A percentile compares a stretch with the other conserved stretches of the same genome.
Conservation (phyloP, 1,140 invertebrate species). For the Coelopa frigida region DNA sequence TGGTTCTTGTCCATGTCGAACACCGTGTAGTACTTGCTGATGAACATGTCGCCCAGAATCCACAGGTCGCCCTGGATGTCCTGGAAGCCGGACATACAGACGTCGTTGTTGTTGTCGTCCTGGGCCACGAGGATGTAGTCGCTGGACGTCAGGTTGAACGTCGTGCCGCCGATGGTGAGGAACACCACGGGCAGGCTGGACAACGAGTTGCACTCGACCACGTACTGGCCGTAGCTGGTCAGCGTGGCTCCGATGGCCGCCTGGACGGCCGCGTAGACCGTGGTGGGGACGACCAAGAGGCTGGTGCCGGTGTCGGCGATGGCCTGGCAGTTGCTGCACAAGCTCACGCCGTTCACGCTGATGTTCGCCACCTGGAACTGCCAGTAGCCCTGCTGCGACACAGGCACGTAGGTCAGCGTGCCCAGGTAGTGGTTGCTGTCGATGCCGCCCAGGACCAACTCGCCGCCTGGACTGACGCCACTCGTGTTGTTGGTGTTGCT, state of each 20-base stretch:
- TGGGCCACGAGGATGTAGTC: slow-evolving; percentile 18
- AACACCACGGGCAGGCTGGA: slow-evolving; percentile 16
- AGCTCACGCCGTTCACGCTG: slow-evolving; percentile 15
- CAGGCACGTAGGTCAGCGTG: slow-evolving; percentile 32
- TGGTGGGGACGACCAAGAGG: slow-evolving; percentile 59
- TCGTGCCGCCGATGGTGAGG: slow-evolving; percentile 23
- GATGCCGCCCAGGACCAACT: slow-evolving; percentile 35
- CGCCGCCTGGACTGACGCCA: too few species aligned
- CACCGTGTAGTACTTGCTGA: slow-evolving; percentile 62
- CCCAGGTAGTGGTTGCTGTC: slow-evolving; percentile 26
- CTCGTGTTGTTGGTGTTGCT: slow-evolving; percentile 18
- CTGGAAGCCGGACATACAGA: slow-evolving; percentile 21
- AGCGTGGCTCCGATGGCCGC: slow-evolving; percentile 5
- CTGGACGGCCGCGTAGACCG: slow-evolving; percentile 9
- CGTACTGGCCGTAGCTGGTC: neutral
- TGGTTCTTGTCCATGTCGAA: slow-evolving; percentile 63
- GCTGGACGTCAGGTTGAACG: slow-evolving; percentile 17
- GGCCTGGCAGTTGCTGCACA: slow-evolving; percentile 52
- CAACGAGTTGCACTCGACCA: slow-evolving; percentile 8
- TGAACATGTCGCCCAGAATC: slow-evolving; percentile 55
- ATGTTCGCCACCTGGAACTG: slow-evolving; percentile 33
- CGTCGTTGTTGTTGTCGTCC: neutral
- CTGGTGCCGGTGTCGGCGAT: slow-evolving; percentile 75
- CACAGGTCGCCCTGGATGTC: slow-evolving; percentile 22
- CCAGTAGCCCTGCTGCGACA: slow-evolving; percentile 40